phyloP scores from a whole-genome alignment of 2,113 vertebrate species.

The Oreochromis niloticus region DNA sequence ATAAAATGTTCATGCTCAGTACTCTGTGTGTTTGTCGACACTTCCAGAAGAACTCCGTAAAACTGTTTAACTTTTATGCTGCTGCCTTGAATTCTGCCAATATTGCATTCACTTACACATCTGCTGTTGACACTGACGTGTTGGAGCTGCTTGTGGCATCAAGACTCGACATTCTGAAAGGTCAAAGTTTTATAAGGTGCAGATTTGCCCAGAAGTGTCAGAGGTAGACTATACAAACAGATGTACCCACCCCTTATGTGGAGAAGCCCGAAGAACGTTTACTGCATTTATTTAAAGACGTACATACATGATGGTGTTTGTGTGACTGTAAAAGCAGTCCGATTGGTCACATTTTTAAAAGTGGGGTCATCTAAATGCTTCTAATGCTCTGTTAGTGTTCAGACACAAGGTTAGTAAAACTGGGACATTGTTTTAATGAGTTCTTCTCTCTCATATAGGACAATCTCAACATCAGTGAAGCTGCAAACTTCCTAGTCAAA shows the following conservation, averaged over 20 bases:
- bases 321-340: rapidly evolving
- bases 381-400: not conserved
- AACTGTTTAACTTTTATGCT: not conserved
- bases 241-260: not conserved
- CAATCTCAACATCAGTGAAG: conserved; percentile 91
- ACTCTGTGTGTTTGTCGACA: not conserved
- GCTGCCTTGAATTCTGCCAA: not conserved
- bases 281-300: not conserved
- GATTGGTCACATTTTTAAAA: not conserved
- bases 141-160: not conserved
- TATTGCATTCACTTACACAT: not conserved
- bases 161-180: conserved; percentile 53
- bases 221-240: not conserved
- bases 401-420: not conserved
- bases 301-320: not conserved
- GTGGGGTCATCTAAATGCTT: not conserved
- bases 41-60: not conserved
- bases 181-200: conserved; percentile 36
- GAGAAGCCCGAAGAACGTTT: not conserved
- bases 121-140: conserved; percentile 19
- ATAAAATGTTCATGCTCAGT: not conserved
- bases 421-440: not conserved
- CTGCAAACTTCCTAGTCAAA: conserved; percentile 90
- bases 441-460: conserved; percentile 70
- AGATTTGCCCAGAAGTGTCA: not conserved